Conservation (phyloP, 2,113 vertebrate genomes). For the Aegithalos caudatus region DNA sequence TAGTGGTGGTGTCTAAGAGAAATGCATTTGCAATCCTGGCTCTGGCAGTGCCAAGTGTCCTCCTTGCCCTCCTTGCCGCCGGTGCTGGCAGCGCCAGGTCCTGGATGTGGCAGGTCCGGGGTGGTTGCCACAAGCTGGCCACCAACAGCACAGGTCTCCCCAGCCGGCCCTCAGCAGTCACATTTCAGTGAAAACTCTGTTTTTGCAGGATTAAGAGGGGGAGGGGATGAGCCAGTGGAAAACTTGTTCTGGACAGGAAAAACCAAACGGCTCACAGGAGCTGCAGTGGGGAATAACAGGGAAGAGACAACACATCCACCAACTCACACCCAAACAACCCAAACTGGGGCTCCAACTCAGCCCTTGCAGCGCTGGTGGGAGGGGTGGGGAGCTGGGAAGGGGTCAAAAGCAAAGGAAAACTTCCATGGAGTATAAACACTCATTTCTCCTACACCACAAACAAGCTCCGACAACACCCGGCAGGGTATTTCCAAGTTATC, state of each 20-base stretch:
- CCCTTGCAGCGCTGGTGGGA: not conserved
- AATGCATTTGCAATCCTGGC: not conserved
- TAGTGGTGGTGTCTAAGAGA: not conserved
- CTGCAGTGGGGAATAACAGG: not conserved
- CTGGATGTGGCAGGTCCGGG: fast-evolving
- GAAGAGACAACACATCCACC: not conserved
- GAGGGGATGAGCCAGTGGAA: constrained; percentile 26
- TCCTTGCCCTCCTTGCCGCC: not conserved
- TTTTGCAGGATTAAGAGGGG: constrained; percentile 38
- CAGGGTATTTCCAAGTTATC: not conserved
- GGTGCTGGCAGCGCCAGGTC: fast-evolving
- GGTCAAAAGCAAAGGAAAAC: not conserved
- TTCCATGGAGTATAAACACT: not conserved
- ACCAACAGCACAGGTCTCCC: not conserved
- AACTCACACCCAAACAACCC: not conserved
- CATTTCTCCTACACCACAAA: not conserved
- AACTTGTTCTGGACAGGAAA: constrained; percentile 62
- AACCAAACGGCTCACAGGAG: not conserved
- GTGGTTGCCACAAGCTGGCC: fast-evolving
- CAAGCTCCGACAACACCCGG: not conserved
- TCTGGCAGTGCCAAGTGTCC: not conserved
- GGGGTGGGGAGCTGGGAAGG: not conserved
- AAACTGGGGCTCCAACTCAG: not conserved
- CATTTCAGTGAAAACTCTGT: not conserved
- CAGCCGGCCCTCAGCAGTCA: not conserved